Percentiles rank a stretch among this genome's conserved stretches.
These are phyloP conservation scores for Limnothrissa miodon DNA, from an alignment of 2,113 vertebrate genomes.

Conservation along the genomic window DNA sequence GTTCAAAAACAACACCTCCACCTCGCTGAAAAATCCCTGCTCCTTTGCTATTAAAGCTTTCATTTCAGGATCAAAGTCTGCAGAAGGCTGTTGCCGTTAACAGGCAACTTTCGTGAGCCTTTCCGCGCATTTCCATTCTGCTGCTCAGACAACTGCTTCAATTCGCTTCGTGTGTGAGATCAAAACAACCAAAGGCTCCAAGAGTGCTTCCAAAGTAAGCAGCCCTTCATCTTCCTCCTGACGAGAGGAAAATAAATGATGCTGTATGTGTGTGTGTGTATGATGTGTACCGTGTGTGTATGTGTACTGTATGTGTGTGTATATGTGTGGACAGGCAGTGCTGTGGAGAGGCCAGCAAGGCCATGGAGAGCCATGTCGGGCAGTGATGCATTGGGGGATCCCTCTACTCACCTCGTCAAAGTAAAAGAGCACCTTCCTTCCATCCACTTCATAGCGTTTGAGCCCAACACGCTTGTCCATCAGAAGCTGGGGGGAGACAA, in stretches of 20 bases:
- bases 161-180: not conserved
- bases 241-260: not conserved
- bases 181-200: not conserved
- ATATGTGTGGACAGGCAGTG: not conserved
- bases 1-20: not conserved
- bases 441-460: conserved; percentile 87
- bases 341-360: not conserved
- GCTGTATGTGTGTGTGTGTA: not conserved
- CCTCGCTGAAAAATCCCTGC: not conserved
- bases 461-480: conserved; percentile 85
- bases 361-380: not conserved
- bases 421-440: conserved; percentile 87
- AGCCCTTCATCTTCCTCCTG: not conserved
- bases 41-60: not conserved
- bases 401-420: conserved; percentile 84
- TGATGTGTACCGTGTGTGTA: not conserved
- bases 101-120: not conserved
- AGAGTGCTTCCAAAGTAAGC: not conserved
- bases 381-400: not conserved
- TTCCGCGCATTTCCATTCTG: not conserved
- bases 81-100: not conserved
- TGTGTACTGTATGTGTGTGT: not conserved
- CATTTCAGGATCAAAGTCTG: conserved; percentile 4
- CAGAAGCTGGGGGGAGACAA: conserved; percentile 70
- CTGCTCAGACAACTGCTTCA: not conserved